Conservation (phyloP, 2,797 vertebrate genomes). For the Nyctalus aviator region DNA sequence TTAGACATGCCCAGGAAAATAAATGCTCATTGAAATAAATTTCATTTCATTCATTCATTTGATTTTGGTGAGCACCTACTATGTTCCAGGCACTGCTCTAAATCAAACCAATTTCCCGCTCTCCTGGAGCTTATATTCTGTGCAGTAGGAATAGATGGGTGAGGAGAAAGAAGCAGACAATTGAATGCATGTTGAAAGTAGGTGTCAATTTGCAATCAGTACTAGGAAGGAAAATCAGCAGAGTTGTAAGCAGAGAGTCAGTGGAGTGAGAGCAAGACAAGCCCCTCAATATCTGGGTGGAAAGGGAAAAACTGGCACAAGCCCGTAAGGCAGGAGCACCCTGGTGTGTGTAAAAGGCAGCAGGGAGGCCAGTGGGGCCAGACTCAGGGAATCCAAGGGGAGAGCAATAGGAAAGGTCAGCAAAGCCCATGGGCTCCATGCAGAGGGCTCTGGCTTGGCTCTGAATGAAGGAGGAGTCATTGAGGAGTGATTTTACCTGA, state of each 20-base stretch:
- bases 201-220: background rate
- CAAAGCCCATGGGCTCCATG: background rate
- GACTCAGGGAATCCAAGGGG: background rate
- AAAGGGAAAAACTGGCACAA: background rate
- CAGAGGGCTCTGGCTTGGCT: background rate
- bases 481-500: background rate
- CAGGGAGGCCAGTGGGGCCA: background rate
- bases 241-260: background rate
- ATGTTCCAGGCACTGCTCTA: background rate
- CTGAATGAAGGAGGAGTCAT: background rate
- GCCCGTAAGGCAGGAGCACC: background rate
- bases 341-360: background rate
- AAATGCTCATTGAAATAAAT: background rate
- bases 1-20: conserved; percentile 37
- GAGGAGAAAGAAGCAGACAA: background rate
- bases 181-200: background rate
- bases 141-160: background rate
- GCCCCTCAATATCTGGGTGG: background rate
- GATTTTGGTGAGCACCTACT: background rate
- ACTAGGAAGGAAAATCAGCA: conserved; percentile 16
- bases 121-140: background rate
- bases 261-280: background rate
- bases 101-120: background rate
- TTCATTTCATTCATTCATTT: background rate
- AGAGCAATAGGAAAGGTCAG: background rate